Evolutionary conservation across 1,140 invertebrate species (phyloP).

Genomic region (Nebria ingens): DNA sequence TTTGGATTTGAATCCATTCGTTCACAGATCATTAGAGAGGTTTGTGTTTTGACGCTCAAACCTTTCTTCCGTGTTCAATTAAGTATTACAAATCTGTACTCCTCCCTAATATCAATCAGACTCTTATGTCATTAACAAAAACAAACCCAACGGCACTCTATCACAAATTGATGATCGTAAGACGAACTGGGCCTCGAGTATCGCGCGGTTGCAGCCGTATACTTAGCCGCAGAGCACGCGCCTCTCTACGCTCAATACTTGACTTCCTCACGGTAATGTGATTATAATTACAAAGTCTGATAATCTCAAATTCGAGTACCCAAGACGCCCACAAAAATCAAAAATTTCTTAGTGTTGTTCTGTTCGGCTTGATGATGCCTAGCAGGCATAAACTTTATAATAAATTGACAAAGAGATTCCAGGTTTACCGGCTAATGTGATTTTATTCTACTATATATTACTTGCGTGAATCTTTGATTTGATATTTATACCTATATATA

Average conservation of each 20-base stretch:
- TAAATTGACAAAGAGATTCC: slow-evolving; percentile 23
- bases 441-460: too few species aligned
- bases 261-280: slow-evolving; percentile 21
- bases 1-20: too few species aligned
- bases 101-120: slow-evolving; percentile 16
- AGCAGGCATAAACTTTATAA: slow-evolving; percentile 18
- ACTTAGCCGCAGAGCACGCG: background rate
- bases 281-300: slow-evolving; percentile 27
- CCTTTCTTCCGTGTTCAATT: slow-evolving; percentile 15
- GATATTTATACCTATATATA: too few species aligned
- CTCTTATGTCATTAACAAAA: slow-evolving; percentile 18
- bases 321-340: slow-evolving; percentile 26
- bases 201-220: too few species aligned
- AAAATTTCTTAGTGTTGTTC: slow-evolving; percentile 17
- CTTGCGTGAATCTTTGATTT: too few species aligned
- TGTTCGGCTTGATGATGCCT: slow-evolving; percentile 23
- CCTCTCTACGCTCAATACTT: slow-evolving; percentile 14
- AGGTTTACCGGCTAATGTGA: too few species aligned
- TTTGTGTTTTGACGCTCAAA: too few species aligned
- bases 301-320: slow-evolving; percentile 20
- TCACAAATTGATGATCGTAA: slow-evolving; percentile 14
- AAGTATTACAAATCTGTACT: slow-evolving; percentile 16
- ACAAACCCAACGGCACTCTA: slow-evolving; percentile 13
- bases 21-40: too few species aligned
- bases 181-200: slow-evolving; percentile 10